Conservation (phyloP, 1,140 invertebrate species). For the Nylanderia fulva region DNA sequence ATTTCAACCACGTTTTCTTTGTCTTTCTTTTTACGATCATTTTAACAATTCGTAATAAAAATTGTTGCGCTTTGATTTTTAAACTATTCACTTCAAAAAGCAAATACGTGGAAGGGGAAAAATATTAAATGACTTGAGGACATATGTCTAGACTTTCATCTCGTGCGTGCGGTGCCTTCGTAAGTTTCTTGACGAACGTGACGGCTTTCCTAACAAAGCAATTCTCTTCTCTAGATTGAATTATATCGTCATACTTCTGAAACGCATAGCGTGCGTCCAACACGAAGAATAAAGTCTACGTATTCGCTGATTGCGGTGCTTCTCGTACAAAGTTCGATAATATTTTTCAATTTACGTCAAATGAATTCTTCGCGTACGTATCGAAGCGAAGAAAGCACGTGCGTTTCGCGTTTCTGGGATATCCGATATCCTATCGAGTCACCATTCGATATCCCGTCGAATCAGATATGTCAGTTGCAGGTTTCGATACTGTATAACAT, state of each 20-base stretch:
- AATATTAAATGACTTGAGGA: slow-evolving; percentile 26
- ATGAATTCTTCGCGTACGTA: slow-evolving; percentile 5
- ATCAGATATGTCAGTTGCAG: neutral
- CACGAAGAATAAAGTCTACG: neutral
- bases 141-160: slow-evolving; percentile 22
- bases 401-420: slow-evolving; percentile 59
- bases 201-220: slow-evolving; percentile 32
- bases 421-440: slow-evolving; percentile 69
- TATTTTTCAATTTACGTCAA: slow-evolving; percentile 1
- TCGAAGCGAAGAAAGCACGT: slow-evolving; percentile 2
- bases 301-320: slow-evolving; percentile 14
- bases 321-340: slow-evolving; percentile 1
- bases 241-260: slow-evolving; percentile 28
- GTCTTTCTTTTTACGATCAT: neutral
- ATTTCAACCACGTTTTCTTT: slow-evolving; percentile 27
- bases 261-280: neutral
- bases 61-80: neutral
- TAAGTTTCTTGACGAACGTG: slow-evolving; percentile 35
- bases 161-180: slow-evolving; percentile 2
- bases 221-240: slow-evolving; percentile 13
- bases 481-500: slow-evolving; percentile 47
- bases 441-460: slow-evolving; percentile 61
- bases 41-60: neutral
- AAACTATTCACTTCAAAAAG: neutral
- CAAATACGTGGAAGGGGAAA: neutral